These are phyloP conservation scores for Chromoteleia sp. DNA, from an alignment of 2,888 invertebrate genomes.

Conservation along the genomic window DNA sequence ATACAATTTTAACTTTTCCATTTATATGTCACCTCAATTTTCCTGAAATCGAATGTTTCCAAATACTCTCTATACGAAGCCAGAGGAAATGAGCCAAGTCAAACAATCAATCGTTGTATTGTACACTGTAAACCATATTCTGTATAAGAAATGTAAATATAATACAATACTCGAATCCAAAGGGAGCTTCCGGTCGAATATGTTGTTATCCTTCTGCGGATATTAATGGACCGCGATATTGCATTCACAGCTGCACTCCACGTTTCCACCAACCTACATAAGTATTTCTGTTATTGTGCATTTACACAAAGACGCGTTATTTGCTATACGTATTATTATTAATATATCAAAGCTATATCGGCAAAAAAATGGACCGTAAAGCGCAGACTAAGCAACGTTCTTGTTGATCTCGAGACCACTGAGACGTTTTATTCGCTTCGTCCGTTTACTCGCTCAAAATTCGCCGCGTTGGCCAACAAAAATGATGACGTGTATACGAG, in stretches of 20 bases:
- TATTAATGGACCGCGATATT: conserved; percentile 82
- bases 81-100: conserved; percentile 41
- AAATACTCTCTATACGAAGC: conserved; percentile 4
- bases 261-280: conserved; percentile 12
- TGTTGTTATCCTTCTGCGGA: conserved; percentile 75
- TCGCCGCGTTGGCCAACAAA: conserved; percentile 37
- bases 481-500: conserved; percentile 44
- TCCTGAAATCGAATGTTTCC: not conserved
- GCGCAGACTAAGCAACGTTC: conserved; percentile 32
- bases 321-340: conserved; percentile 52
- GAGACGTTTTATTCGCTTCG: conserved; percentile 58
- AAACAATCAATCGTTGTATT: conserved; percentile 38
- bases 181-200: conserved; percentile 65
- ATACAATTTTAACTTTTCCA: not conserved
- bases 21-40: not conserved
- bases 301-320: conserved; percentile 33
- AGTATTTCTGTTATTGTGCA: conserved; percentile 30
- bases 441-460: conserved; percentile 31
- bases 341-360: conserved; percentile 41
- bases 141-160: conserved; percentile 31
- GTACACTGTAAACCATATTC: conserved; percentile 22
- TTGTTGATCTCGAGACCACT: conserved; percentile 61
- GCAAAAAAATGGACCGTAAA: conserved; percentile 43
- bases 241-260: conserved; percentile 74
- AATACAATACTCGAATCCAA: conserved; percentile 18